Conservation (phyloP, 2,888 invertebrate genomes). For the Branchinecta sandiegonensis region DNA sequence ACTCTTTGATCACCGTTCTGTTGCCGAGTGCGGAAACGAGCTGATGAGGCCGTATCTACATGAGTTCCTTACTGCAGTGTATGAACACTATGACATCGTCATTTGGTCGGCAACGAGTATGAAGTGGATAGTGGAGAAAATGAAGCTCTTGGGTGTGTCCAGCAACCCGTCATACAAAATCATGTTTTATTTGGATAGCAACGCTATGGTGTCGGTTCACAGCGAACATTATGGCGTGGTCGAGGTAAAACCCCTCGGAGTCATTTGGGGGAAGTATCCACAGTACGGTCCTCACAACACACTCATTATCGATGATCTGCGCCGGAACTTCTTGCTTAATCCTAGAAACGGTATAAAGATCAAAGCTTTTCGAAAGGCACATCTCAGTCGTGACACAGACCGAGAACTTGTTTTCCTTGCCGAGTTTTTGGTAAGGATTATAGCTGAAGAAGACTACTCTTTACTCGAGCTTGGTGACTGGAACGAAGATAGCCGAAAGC, state of each 20-base stretch:
- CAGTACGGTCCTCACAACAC: conserved; percentile 81
- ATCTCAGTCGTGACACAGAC: conserved; percentile 68
- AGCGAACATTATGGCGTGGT: conserved; percentile 78
- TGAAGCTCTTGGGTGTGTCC: conserved; percentile 76
- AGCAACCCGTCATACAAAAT: conserved; percentile 73
- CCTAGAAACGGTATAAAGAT: conserved; percentile 84
- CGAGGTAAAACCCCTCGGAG: conserved; percentile 86
- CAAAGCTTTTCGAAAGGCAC: conserved; percentile 76
- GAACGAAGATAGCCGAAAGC: conserved; percentile 42
- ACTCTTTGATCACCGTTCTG: conserved; percentile 83
- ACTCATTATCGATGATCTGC: conserved; percentile 93
- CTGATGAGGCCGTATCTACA: conserved; percentile 89
- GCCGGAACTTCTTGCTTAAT: conserved; percentile 94
- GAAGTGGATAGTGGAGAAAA: conserved; percentile 97
- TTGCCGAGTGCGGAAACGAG: conserved; percentile 72
- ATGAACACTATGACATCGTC: conserved; percentile 82
- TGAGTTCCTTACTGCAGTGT: conserved; percentile 75
- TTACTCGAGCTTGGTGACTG: conserved; percentile 76
- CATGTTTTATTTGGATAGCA: conserved; percentile 73
- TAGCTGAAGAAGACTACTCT: conserved; percentile 63
- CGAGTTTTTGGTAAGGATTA: conserved; percentile 64
- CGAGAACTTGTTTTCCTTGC: conserved; percentile 63
- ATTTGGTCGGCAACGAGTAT: conserved; percentile 98
- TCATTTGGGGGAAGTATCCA: conserved; percentile 88
- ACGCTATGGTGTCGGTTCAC: conserved; percentile 90